These are phyloP conservation scores for Iguana delicatissima DNA, from an alignment of 2,797 vertebrate genomes.

Conservation along the genomic window DNA sequence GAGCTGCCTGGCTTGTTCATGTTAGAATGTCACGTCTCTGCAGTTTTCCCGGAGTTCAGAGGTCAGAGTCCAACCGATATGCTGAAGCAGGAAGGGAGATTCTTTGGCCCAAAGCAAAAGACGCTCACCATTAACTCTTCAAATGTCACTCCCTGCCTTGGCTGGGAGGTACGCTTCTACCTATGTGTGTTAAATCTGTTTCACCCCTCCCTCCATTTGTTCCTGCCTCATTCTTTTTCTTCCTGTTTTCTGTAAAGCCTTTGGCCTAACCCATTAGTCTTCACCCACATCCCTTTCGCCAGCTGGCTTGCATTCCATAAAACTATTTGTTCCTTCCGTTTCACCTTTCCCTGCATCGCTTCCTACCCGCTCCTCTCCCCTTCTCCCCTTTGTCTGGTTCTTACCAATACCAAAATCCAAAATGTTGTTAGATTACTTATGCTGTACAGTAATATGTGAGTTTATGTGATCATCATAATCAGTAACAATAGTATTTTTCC, in stretches of 20 bases:
- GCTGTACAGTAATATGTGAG: neutral
- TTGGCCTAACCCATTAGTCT: neutral
- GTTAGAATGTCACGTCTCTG: conserved; percentile 48
- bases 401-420: neutral
- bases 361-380: too few species aligned
- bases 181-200: fast-evolving
- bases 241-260: neutral
- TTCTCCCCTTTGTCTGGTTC: neutral
- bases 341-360: neutral
- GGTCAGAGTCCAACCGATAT: neutral
- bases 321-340: too few species aligned
- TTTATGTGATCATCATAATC: neutral
- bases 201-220: fast-evolving
- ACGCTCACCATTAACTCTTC: fast-evolving
- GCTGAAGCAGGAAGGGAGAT: neutral
- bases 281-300: neutral
- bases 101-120: conserved; percentile 34
- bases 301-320: neutral
- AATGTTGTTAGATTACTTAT: neutral
- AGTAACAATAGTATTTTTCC: neutral
- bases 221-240: neutral
- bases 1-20: neutral
- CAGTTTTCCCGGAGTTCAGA: conserved; percentile 40
- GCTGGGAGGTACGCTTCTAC: neutral
- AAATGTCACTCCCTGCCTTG: neutral